Evolutionary conservation across 2,113 vertebrate species (phyloP).

Genomic region (Carassius carassius): DNA sequence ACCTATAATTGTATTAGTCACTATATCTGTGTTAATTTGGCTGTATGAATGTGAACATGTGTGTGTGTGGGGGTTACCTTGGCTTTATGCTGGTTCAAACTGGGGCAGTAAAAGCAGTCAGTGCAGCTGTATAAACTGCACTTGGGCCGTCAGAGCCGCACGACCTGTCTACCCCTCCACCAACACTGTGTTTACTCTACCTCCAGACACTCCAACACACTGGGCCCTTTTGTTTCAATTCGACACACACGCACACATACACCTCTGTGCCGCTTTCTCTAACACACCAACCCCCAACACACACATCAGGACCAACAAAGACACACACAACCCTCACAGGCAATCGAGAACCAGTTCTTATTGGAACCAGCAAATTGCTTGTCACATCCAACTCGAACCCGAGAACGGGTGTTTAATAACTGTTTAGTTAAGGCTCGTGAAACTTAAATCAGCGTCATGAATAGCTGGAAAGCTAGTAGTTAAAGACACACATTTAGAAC

Average conservation of each 20-base stretch:
- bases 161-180: conserved; percentile 80
- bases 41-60: conserved; percentile 22
- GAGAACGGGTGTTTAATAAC: neutral
- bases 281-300: conserved; percentile 30
- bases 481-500: neutral
- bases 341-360: neutral
- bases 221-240: conserved; percentile 82
- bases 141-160: conserved; percentile 68
- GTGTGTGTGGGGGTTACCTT: conserved; percentile 40
- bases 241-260: conserved; percentile 48
- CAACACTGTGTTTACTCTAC: conserved; percentile 84
- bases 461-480: neutral
- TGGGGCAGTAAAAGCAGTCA: conserved; percentile 57
- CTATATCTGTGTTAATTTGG: neutral
- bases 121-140: conserved; percentile 89
- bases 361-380: conserved; percentile 1
- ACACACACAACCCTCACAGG: conserved; percentile 29
- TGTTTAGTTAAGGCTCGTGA: neutral
- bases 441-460: neutral
- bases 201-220: conserved; percentile 85
- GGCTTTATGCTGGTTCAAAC: conserved; percentile 53
- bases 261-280: conserved; percentile 29
- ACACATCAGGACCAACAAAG: conserved; percentile 37
- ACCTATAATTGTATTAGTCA: neutral
- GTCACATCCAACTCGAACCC: neutral